Conservation (phyloP, 1,140 invertebrate genomes). For the Drosophila lowei region DNA sequence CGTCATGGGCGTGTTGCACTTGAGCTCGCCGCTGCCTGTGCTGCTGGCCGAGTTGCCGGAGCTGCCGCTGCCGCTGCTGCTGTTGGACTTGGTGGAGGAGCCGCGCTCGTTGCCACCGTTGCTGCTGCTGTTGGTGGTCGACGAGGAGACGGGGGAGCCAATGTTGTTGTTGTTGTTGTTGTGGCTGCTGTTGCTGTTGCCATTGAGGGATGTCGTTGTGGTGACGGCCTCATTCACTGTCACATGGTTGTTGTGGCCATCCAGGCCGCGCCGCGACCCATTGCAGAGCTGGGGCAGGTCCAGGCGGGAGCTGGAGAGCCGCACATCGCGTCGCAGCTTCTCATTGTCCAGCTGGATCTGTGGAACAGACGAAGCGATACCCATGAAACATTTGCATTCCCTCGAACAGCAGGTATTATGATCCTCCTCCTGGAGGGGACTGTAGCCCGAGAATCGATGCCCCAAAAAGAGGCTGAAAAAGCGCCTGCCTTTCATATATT, state of each 20-base stretch:
- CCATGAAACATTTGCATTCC: neutral
- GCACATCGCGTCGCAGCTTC: conserved; percentile 78
- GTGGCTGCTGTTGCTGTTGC: conserved; percentile 44
- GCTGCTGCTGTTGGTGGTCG: conserved; percentile 75
- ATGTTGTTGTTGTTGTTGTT: conserved; percentile 70
- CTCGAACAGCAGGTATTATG: neutral
- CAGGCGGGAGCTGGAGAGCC: conserved; percentile 68
- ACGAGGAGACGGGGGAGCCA: conserved; percentile 76
- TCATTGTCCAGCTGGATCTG: conserved; percentile 83
- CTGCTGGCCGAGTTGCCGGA: conserved; percentile 74
- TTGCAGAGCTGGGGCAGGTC: conserved; percentile 78
- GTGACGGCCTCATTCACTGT: conserved; percentile 39
- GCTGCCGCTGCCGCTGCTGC: conserved; percentile 76
- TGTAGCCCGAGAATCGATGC: neutral
- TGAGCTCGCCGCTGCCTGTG: conserved; percentile 70
- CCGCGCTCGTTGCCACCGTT: conserved; percentile 69
- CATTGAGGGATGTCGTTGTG: conserved; percentile 49
- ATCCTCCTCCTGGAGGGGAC: neutral
- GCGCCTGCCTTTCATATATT: neutral
- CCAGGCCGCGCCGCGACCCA: conserved; percentile 58
- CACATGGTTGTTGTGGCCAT: conserved; percentile 69
- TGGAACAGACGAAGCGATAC: neutral
- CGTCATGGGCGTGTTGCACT: conserved; percentile 81
- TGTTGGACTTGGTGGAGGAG: conserved; percentile 79
- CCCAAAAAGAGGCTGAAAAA: conserved; percentile 9